Evolutionary conservation across 1,140 invertebrate species (phyloP), one percentile per base, ranked within the genome.

Genomic region (Metaphire vulgaris): DNA sequence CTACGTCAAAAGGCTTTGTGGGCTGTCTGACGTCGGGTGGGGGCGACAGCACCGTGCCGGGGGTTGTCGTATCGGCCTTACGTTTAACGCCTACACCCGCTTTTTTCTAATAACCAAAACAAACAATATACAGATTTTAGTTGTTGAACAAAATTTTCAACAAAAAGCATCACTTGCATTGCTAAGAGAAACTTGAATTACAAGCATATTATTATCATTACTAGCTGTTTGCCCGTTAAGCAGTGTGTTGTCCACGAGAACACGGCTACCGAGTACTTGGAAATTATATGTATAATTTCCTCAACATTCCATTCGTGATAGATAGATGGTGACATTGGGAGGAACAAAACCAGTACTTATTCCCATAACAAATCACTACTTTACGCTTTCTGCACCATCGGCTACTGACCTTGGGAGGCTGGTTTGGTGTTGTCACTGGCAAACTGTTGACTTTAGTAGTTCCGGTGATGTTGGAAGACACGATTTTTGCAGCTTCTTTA

Each of bases 51-150:
- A 79, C 79, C 73, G 83, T 72, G 77, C 81, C 76, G 26, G 86
- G 86, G 68, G 94, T 96, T 28, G 95, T 97, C 65, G 95, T 97
- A 86, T 99, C 97, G 77, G 96, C 97, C 92, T 99, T 98, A 90
- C 97, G 92, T 87, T 99, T 99, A 78, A 99, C 94, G 41, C 96
- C 96, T 87, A 12, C 21, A 6, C 21, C 21, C 41, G 21, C 21
- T 21, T 56, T 6, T 21, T 56, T n/a, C n/a, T n/a, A n/a, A n/a
- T n/a, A n/a, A n/a, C n/a, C n/a, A n/a, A n/a, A n/a, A n/a, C 6
- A 56, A 56, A 56, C 41, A 56, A 56, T 21, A 21, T 56, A 56
- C 41, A 56, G 41, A 56, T n/a, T n/a, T n/a, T n/a, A n/a, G n/a
- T n/a, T n/a, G n/a, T n/a, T n/a, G n/a, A n/a, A n/a, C n/a, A n/a